Evolutionary conservation across 2,113 vertebrate genomes (phyloP).

Genomic region (Ifrita kowaldi): DNA sequence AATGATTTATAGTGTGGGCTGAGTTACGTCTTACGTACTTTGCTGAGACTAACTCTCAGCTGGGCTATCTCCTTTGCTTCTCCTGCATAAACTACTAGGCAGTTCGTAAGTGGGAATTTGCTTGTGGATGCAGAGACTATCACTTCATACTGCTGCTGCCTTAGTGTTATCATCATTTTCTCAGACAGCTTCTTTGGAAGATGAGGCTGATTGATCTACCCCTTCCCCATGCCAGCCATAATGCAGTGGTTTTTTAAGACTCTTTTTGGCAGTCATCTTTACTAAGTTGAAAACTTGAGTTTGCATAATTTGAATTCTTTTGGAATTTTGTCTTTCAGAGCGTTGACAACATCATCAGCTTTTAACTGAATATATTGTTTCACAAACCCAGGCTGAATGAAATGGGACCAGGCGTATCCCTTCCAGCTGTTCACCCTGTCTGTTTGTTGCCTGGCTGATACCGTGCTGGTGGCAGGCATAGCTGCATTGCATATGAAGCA

Average conservation of each 20-base stretch:
- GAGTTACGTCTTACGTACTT: background rate
- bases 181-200: background rate
- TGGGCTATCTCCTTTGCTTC: background rate
- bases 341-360: background rate
- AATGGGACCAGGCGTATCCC: background rate
- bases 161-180: background rate
- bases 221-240: background rate
- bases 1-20: background rate
- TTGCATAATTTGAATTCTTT: background rate
- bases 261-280: conserved; percentile 46
- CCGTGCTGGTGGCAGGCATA: background rate
- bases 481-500: background rate
- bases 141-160: background rate
- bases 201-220: background rate
- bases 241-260: background rate
- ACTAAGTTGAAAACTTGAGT: conserved; percentile 51
- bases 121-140: background rate
- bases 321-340: background rate
- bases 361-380: background rate
- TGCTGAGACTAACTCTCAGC: background rate
- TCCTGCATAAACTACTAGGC: background rate
- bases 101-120: background rate
- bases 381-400: background rate
- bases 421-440: background rate
- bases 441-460: background rate